A percentile compares a stretch with the other conserved stretches of the same genome.
Conservation (phyloP, 2,888 invertebrate species). For the Altica lythri region DNA sequence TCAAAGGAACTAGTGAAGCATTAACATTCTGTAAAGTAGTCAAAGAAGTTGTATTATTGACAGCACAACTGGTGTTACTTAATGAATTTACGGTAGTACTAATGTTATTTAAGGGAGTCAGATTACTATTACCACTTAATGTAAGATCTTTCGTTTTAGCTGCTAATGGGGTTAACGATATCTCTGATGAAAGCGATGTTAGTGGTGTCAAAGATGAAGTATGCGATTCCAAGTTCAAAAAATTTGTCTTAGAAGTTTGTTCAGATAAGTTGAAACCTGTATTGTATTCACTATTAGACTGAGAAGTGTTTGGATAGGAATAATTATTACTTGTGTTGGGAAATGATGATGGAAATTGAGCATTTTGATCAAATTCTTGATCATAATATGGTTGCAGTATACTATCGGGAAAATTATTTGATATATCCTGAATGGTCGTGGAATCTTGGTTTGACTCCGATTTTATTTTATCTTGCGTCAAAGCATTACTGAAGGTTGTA, state of each 20-base stretch:
- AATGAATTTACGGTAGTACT: constrained; percentile 12
- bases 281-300: constrained; percentile 30
- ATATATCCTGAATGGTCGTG: constrained; percentile 38
- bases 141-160: constrained; percentile 22
- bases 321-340: constrained; percentile 36
- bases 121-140: constrained; percentile 12
- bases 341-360: constrained; percentile 38
- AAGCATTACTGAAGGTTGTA: constrained; percentile 35
- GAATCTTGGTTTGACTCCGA: constrained; percentile 34
- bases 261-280: constrained; percentile 27
- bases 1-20: too few species aligned
- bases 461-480: constrained; percentile 27
- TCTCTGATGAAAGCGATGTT: constrained; percentile 41
- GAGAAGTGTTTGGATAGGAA: constrained; percentile 35
- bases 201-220: constrained; percentile 31
- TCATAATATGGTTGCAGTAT: constrained; percentile 40
- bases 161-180: constrained; percentile 36
- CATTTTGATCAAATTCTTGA: constrained; percentile 42
- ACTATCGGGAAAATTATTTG: constrained; percentile 40
- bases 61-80: constrained; percentile 10
- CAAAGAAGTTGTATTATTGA: constrained; percentile 9
- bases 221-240: constrained; percentile 41
- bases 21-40: too few species aligned
- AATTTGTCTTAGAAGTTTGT: constrained; percentile 34
- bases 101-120: constrained; percentile 18